Conservation (phyloP, 2,888 invertebrate genomes). For the Rhabditoides inermis region DNA sequence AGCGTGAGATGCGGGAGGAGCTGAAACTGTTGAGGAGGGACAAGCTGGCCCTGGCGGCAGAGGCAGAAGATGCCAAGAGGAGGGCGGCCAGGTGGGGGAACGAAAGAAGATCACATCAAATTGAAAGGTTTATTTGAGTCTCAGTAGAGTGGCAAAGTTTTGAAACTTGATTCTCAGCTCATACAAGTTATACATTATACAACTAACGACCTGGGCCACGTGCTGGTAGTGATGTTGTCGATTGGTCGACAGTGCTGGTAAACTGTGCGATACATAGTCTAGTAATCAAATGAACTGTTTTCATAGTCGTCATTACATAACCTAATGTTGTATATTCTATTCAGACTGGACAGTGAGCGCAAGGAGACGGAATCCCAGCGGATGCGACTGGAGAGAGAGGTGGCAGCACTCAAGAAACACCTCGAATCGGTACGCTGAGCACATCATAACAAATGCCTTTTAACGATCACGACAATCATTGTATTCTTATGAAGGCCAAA, state of each 20-base stretch:
- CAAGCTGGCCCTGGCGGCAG: conserved; percentile 26
- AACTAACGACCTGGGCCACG: too few species aligned
- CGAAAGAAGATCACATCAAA: not conserved
- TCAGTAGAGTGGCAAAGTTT: not conserved
- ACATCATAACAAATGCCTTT: not conserved
- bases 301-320: too few species aligned
- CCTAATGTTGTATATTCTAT: too few species aligned
- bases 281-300: too few species aligned
- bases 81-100: conserved; percentile 15
- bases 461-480: not conserved
- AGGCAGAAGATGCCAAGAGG: conserved; percentile 27
- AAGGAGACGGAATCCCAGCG: conserved; percentile 19
- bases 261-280: too few species aligned
- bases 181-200: too few species aligned
- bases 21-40: conserved; percentile 29
- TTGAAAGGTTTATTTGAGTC: conserved; percentile 2
- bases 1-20: conserved; percentile 32
- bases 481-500: not conserved
- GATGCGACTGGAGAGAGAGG: conserved; percentile 27
- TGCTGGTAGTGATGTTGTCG: too few species aligned
- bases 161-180: not conserved
- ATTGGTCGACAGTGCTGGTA: too few species aligned
- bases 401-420: conserved; percentile 29
- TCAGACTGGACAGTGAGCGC: too few species aligned
- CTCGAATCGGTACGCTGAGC: conserved; percentile 20